Percentiles rank a stretch among this genome's conserved stretches.
Evolutionary conservation across 2,113 vertebrate species (phyloP).

Genomic region (Pluvialis apricaria): DNA sequence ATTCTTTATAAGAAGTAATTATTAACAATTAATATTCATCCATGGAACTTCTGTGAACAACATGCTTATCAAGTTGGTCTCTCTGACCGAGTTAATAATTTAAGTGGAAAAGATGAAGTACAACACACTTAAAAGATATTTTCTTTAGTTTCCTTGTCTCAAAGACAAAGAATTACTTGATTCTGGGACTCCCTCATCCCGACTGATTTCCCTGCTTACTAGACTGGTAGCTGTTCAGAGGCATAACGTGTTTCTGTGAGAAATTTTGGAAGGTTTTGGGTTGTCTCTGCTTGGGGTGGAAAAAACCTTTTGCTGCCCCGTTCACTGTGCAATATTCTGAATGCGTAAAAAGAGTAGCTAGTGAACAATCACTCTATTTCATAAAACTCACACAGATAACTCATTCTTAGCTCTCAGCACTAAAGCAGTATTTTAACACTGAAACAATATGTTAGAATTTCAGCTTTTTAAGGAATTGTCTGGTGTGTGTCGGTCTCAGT

Average conservation of each 20-base stretch:
- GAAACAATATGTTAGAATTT: not conserved
- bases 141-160: not conserved
- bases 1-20: not conserved
- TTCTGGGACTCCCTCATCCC: not conserved
- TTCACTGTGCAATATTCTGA: constrained; percentile 52
- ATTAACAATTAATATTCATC: not conserved
- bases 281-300: not conserved
- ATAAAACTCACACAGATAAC: constrained; percentile 18
- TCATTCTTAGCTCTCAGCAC: not conserved
- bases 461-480: not conserved
- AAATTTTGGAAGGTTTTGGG: not conserved
- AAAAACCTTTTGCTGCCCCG: not conserved
- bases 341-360: constrained; percentile 51
- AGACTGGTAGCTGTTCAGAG: not conserved
- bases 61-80: not conserved
- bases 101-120: not conserved
- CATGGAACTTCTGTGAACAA: not conserved
- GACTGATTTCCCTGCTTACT: not conserved
- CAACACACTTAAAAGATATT: not conserved
- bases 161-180: not conserved
- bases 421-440: not conserved
- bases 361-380: constrained; percentile 52
- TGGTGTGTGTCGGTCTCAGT: not conserved
- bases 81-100: not conserved
- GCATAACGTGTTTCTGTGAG: not conserved